phyloP scores from a whole-genome alignment of 2,888 invertebrate genomes.

The Syritta pipiens region DNA sequence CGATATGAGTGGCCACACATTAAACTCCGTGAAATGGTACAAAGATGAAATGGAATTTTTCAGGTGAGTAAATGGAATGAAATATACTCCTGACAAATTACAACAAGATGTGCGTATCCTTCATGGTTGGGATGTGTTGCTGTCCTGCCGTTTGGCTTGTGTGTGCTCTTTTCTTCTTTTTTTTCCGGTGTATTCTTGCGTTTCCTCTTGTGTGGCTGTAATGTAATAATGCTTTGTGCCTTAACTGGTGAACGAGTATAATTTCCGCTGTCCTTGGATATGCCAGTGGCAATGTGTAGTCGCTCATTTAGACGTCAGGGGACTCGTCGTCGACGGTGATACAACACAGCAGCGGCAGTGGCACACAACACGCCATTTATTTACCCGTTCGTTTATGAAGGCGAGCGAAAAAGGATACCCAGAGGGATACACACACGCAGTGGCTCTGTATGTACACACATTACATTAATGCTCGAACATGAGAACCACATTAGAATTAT shows the following conservation, averaged over 20 bases:
- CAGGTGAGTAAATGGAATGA: constrained; percentile 75
- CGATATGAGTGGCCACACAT: constrained; percentile 80
- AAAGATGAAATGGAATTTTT: constrained; percentile 80
- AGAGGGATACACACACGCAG: constrained; percentile 30
- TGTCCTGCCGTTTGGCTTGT: background rate
- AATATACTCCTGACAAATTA: constrained; percentile 52
- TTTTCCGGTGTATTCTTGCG: background rate
- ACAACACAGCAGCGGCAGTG: constrained; percentile 6
- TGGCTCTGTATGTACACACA: constrained; percentile 25
- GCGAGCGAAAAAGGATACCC: constrained; percentile 41
- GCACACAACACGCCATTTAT: constrained; percentile 44
- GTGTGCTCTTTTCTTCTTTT: background rate
- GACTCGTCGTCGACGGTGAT: constrained; percentile 14
- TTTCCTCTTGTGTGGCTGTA: constrained; percentile 6
- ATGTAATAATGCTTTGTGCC: constrained; percentile 22
- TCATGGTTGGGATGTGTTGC: background rate
- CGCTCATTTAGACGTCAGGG: constrained; percentile 18
- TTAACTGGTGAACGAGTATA: constrained; percentile 21
- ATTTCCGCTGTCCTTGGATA: constrained; percentile 34
- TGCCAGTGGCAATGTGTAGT: background rate
- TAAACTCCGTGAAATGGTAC: constrained; percentile 81
- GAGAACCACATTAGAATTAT: constrained; percentile 78
- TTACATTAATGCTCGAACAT: constrained; percentile 71
- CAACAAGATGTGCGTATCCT: constrained; percentile 18
- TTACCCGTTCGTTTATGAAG: constrained; percentile 54